Base-by-base conservation (phyloP, 2,797 vertebrate species). In the Crenuchus spilurus region DNA sequence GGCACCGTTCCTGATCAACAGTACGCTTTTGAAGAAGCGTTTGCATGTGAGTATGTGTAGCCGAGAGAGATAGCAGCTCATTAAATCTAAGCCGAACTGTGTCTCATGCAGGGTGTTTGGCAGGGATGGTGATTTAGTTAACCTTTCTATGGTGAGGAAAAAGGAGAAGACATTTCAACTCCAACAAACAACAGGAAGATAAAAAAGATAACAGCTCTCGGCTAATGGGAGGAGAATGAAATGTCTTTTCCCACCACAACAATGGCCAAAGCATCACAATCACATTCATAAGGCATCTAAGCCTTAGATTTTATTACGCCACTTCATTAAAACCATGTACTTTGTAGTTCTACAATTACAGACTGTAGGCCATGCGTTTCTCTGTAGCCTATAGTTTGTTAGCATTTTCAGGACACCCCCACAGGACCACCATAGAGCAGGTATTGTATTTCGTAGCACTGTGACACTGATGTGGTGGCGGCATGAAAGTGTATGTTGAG, bases 101-200 rank as follows among this genome's bases (percentile, higher is more conserved):
- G 48, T 69, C 28, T 55, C 73, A 75, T 55, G 57, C 37, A 41
- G 66, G 49, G 57, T 13, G 48, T 60, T 76, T 76, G 74, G 66
- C 67, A 76, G 51, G n/a, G 57, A 70, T 70, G 39, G 37, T 75
- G 74, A 76, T 76, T 76, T 76, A 55, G 58, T 76, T 76, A 70
- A 76, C 74, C 74, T 76, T 76, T 76, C 51, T 42, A 18, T 30
- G 11, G 30, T 55, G 58, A 54, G 57, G 44, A 75, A n/a, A n/a
- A 66, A 63, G 35, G 72, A 74, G 44, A 46, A 76, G 30, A 42
- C 48, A 70, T 62, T 55, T 75, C 74, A 42, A 61, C 71, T 57
- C 62, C 39, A 62, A 35, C 65, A 63, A 69, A 54, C 18, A 30
- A 69, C 16, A 61, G 24, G 31, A 58, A 30, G 7, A 22, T 9